These are phyloP conservation scores for Zootoca vivipara DNA, from an alignment of 2,113 vertebrate species.

Conservation along the genomic window DNA sequence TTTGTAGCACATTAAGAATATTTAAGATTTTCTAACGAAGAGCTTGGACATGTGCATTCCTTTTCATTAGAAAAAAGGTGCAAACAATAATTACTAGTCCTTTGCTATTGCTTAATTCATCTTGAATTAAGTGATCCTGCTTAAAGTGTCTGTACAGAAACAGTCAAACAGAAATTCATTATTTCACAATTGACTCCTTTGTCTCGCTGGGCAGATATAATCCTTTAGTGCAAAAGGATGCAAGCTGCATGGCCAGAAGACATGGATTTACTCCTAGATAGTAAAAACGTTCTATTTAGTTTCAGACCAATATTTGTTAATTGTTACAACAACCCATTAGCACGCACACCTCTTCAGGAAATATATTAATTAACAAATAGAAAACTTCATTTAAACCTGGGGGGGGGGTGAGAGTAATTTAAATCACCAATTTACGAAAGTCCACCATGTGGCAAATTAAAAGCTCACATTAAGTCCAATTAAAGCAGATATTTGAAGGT, in stretches of 20 bases:
- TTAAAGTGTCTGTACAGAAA: not conserved
- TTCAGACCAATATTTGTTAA: not conserved
- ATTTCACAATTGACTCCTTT: not conserved
- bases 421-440: not conserved
- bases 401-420: no score
- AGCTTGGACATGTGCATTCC: not conserved
- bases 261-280: not conserved
- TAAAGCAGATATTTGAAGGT: not conserved
- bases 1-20: not conserved
- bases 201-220: not conserved
- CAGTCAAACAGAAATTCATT: not conserved
- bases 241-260: not conserved
- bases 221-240: not conserved
- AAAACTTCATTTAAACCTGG: not conserved
- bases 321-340: not conserved
- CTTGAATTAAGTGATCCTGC: not conserved
- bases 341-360: not conserved
- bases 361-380: not conserved
- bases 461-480: not conserved
- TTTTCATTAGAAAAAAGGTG: not conserved
- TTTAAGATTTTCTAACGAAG: not conserved
- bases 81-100: not conserved
- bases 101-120: not conserved
- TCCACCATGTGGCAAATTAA: not conserved
- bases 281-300: not conserved